Evolutionary conservation across 1,140 invertebrate genomes (phyloP).

Genomic region (Zaprionus davidi): DNA sequence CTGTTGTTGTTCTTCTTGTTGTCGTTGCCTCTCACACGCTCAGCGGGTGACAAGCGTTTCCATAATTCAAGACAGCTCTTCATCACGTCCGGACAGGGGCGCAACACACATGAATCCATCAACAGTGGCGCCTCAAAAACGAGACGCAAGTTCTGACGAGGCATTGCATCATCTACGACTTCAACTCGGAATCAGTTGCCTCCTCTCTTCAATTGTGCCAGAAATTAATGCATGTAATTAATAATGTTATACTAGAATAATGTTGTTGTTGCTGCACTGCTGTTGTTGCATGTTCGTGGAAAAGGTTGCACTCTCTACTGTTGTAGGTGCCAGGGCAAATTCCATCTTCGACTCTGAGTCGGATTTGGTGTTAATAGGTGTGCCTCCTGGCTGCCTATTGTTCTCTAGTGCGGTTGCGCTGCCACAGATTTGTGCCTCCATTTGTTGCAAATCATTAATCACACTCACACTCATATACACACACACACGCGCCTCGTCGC

Average conservation of each 20-base stretch:
- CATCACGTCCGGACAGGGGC: constrained; percentile 51
- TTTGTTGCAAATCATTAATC: constrained; percentile 71
- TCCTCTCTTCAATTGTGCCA: constrained; percentile 51
- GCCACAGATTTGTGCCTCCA: constrained; percentile 65
- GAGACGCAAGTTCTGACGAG: constrained; percentile 3
- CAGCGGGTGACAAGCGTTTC: constrained; percentile 82
- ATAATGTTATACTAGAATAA: constrained; percentile 56
- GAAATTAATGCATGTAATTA: constrained; percentile 82
- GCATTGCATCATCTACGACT: constrained; percentile 64
- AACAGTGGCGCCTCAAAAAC: constrained; percentile 79
- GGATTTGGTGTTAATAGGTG: constrained; percentile 74
- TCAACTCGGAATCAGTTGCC: constrained; percentile 29
- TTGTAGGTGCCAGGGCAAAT: constrained; percentile 47
- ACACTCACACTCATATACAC: constrained; percentile 30
- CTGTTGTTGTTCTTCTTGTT: constrained; percentile 4
- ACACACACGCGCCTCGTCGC: constrained; percentile 21
- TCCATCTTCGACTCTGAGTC: constrained; percentile 1
- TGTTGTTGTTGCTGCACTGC: constrained; percentile 4
- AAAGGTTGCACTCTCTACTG: constrained; percentile 39
- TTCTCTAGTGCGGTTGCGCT: constrained; percentile 45
- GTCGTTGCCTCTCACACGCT: constrained; percentile 47
- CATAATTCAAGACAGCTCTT: constrained; percentile 81
- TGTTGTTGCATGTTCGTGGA: constrained; percentile 55
- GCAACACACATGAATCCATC: constrained; percentile 68
- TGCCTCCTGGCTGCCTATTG: constrained; percentile 63